Conservation (phyloP, 2,888 invertebrate species). For the Rugalucina vietnamica region DNA sequence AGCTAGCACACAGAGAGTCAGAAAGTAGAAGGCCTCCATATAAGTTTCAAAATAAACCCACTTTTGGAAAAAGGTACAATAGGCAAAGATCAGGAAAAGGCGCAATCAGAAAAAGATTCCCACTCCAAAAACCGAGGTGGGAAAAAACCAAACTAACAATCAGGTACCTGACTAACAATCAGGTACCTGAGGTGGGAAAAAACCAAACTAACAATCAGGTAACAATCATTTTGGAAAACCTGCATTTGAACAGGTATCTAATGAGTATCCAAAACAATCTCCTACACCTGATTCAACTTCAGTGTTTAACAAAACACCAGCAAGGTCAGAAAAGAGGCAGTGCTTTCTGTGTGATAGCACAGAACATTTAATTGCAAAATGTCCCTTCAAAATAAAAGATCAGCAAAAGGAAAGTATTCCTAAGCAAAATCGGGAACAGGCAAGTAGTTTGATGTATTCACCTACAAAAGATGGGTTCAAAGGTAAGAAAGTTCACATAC, state of each 20-base stretch:
- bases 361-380: constrained; percentile 16
- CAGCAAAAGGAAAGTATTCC: background rate
- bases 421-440: background rate
- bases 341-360: constrained; percentile 8
- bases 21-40: too few relatives aligned
- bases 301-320: background rate
- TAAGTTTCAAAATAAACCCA: too few relatives aligned
- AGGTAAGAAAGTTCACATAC: constrained; percentile 4
- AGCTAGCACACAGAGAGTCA: too few relatives aligned
- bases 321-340: background rate
- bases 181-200: too few relatives aligned
- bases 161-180: too few relatives aligned
- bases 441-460: background rate
- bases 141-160: too few relatives aligned
- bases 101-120: too few relatives aligned
- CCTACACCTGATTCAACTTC: background rate
- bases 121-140: too few relatives aligned
- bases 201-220: too few relatives aligned
- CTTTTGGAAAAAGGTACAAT: too few relatives aligned
- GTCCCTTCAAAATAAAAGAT: constrained; percentile 7
- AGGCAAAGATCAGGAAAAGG: too few relatives aligned
- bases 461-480: constrained; percentile 2
- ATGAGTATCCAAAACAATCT: background rate
- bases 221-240: too few relatives aligned
- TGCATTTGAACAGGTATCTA: background rate